Base-by-base conservation (phyloP, 2,888 invertebrate species). In the Gisinianus flammeolus region DNA sequence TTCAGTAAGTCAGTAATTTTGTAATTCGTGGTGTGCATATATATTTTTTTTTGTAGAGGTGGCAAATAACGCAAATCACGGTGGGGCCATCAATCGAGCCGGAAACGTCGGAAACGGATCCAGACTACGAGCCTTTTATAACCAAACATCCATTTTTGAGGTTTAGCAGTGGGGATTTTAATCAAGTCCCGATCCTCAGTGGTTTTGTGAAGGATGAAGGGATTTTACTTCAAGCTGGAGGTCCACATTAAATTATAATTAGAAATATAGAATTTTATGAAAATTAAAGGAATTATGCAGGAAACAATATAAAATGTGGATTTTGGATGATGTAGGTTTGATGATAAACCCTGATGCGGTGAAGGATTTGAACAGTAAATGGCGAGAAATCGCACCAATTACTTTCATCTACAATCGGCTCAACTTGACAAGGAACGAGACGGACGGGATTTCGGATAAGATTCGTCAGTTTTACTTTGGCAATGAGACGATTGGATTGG, bases 131-230 rank as follows among this genome's bases (percentile, higher is more conserved):
- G 2, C 66, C 66, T 2, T 66, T 66, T 22, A 5, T 19, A 3
- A 31, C 66, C 1, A 66, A 66, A n/a, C 31, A 66, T 31, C 66
- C 66, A 0, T 79, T 67, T 24, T 54, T 22, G 0, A 54, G 74
- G 19, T n/a, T 78, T 1, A 70, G 62, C 6, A 24, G 71, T 33
- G 81, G 81, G 12, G 74, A 76, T 31, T 79, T 81, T 44, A 79
- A 76, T 66, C 33, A 68, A 58, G 79, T 81, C 22, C 81, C 81
- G 4, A 70, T 70, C 16, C 67, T 81, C 26, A 77, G 54, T 58
- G 81, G 81, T 0, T 44, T 77, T 30, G 78, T 70, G 0, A 31
- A 72, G 1, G 76, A 79, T 33, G 81, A 81, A 66, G 81, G 81
- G 1, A 66, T 80, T 24, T 30, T 76, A 0, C 54, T 81, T 19